Percentiles rank a stretch among this genome's conserved stretches.
phyloP scores from a whole-genome alignment of 2,113 vertebrate species.

The Bujurquina vittata region DNA sequence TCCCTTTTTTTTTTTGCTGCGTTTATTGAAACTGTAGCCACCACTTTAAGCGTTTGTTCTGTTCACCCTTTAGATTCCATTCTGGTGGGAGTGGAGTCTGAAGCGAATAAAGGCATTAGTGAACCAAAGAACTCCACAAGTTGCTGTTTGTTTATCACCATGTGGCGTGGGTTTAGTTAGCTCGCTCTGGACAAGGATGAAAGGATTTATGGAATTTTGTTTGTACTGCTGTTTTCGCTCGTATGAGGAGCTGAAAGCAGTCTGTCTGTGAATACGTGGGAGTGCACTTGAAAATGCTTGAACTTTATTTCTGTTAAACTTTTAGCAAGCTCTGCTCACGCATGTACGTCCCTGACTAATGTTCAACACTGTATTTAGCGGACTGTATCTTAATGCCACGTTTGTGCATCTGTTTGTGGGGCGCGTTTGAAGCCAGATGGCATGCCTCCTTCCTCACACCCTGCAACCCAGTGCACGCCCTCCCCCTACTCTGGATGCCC shows the following conservation, averaged over 20 bases:
- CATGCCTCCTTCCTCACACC: not conserved
- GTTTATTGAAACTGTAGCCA: constrained; percentile 20
- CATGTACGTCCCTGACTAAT: not conserved
- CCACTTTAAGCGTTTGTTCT: constrained; percentile 50
- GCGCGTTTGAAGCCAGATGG: constrained; percentile 48
- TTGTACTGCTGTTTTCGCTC: constrained; percentile 31
- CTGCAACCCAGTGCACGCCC: constrained; percentile 1
- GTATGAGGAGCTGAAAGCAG: constrained; percentile 7
- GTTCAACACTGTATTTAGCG: not conserved
- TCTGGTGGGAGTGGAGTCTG: constrained; percentile 2
- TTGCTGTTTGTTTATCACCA: constrained; percentile 40
- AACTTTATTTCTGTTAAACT: constrained; percentile 28
- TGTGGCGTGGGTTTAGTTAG: constrained; percentile 36
- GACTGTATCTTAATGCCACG: not conserved
- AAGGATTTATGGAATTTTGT: constrained; percentile 44
- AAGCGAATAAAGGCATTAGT: not conserved
- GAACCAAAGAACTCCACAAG: constrained; percentile 32
- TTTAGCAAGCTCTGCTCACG: not conserved
- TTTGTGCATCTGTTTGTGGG: constrained; percentile 15
- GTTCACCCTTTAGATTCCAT: constrained; percentile 19
- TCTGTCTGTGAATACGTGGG: not conserved
- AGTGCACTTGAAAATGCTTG: constrained; percentile 1
- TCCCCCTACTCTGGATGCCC: constrained; percentile 12
- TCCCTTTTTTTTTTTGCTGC: not conserved
- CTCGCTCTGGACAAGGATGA: constrained; percentile 50